Conservation (phyloP, 2,888 invertebrate genomes). For the Drosophila seclusa region DNA sequence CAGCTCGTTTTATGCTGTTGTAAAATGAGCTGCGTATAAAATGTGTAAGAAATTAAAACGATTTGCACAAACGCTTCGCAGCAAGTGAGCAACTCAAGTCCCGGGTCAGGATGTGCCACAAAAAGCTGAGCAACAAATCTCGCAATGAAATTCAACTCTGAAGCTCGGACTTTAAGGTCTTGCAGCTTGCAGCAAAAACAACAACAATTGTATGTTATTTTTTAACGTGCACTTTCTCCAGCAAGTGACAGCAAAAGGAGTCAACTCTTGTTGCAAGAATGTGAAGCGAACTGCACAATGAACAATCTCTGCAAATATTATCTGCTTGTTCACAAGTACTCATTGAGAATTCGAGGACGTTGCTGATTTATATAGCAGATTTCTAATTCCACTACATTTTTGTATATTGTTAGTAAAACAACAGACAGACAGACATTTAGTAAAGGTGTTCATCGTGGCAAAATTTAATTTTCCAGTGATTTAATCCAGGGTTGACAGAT, state of each 20-base stretch:
- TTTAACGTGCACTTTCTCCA: conserved; percentile 3
- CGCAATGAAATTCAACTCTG: conserved; percentile 52
- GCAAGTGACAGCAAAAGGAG: conserved; percentile 1
- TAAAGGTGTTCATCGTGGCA: background rate
- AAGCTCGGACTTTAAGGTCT: conserved; percentile 28
- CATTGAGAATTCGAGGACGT: background rate
- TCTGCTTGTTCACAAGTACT: background rate
- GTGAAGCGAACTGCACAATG: background rate
- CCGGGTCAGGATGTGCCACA: conserved; percentile 13
- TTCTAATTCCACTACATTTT: background rate
- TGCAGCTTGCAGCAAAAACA: conserved; percentile 11
- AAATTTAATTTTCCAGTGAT: background rate
- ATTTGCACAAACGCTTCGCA: conserved; percentile 45
- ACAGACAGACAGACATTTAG: background rate
- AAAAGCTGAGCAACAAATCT: conserved; percentile 31
- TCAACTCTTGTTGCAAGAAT: background rate
- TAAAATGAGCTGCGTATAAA: conserved; percentile 60
- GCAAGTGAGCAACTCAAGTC: conserved; percentile 16
- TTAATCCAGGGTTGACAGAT: background rate
- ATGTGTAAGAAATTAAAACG: conserved; percentile 74
- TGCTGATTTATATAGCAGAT: background rate
- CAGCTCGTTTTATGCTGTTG: conserved; percentile 18
- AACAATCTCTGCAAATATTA: background rate
- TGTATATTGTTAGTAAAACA: background rate
- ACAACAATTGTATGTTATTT: conserved; percentile 13